A percentile compares a stretch with the other conserved stretches of the same genome.
These are phyloP conservation scores for Melanerpes aurifrons DNA, from an alignment of 2,113 vertebrate species.

Conservation along the genomic window DNA sequence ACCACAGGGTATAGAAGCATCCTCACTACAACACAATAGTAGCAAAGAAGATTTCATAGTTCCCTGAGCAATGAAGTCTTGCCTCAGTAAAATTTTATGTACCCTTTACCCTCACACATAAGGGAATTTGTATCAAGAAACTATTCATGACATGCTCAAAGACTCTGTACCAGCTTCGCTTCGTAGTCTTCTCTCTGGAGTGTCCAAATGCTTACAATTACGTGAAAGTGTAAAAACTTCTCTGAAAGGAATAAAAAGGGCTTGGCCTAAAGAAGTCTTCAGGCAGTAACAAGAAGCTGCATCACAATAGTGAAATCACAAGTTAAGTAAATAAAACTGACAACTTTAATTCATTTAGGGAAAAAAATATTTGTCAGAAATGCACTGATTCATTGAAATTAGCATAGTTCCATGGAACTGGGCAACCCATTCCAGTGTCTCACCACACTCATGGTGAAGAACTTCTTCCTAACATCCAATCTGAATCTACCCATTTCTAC, in stretches of 20 bases:
- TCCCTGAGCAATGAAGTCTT: conserved; percentile 9
- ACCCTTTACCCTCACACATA: neutral
- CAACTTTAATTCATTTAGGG: neutral
- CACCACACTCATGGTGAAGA: too few species aligned
- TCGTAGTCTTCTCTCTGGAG: neutral
- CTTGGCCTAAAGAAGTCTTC: neutral
- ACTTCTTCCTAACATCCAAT: too few species aligned
- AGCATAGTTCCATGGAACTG: neutral
- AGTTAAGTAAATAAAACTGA: neutral
- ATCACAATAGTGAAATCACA: neutral
- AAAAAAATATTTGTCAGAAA: neutral
- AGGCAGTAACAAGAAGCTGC: neutral
- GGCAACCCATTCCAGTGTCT: too few species aligned
- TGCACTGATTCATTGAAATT: neutral
- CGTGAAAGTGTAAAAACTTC: neutral
- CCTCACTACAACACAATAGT: neutral
- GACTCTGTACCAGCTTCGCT: neutral
- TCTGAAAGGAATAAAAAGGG: neutral
- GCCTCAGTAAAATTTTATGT: conserved; percentile 19
- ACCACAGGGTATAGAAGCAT: neutral
- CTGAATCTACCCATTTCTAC: too few species aligned
- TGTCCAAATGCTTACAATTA: neutral
- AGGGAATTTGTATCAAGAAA: conserved; percentile 15
- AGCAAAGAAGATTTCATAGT: neutral
- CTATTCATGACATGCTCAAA: neutral